Conservation (phyloP, 2,797 vertebrate genomes). For the Sciurus carolinensis region DNA sequence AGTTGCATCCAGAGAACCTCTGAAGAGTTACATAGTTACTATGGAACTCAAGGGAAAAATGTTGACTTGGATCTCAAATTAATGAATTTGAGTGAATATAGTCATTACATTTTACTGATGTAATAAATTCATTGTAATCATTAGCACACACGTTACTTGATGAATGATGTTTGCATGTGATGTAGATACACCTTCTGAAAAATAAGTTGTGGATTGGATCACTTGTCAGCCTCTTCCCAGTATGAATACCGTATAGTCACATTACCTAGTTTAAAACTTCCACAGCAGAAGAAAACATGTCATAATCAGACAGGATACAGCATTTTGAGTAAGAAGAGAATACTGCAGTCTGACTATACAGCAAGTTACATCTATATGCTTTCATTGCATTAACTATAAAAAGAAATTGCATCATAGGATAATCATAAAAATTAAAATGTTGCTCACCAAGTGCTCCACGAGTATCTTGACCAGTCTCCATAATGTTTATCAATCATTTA, state of each 20-base stretch:
- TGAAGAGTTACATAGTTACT: background rate
- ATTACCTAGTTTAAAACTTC: background rate
- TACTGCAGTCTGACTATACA: background rate
- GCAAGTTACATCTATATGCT: background rate
- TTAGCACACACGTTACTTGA: background rate
- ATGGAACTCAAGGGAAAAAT: background rate
- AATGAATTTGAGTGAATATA: background rate
- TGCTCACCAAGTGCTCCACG: background rate
- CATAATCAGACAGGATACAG: rapidly evolving
- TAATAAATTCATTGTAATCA: no score
- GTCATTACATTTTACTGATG: background rate
- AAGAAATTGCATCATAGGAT: background rate
- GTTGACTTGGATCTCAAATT: background rate
- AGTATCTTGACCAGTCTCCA: background rate
- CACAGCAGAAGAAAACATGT: background rate
- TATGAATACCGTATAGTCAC: background rate
- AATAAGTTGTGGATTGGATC: background rate
- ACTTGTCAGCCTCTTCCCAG: background rate
- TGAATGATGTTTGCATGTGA: background rate
- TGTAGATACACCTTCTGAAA: background rate
- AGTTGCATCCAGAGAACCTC: background rate
- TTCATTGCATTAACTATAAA: background rate
- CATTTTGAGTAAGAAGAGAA: background rate
- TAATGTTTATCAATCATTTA: background rate
- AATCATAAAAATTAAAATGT: background rate